Percentiles rank a stretch among this genome's conserved stretches.
Conservation (phyloP, 2,888 invertebrate genomes). For the Acanthosepion lycidas region DNA sequence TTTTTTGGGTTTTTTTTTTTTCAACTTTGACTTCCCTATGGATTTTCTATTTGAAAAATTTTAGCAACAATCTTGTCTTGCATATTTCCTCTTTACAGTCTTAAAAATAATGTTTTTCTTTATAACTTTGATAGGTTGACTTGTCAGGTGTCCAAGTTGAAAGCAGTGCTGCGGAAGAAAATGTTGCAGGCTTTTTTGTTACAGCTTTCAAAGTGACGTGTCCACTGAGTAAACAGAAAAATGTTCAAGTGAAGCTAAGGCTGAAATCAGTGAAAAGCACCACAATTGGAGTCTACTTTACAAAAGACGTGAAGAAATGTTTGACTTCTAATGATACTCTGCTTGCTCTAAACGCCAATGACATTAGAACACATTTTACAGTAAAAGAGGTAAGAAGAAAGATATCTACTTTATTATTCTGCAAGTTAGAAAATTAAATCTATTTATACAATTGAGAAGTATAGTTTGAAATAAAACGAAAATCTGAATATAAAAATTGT, state of each 20-base stretch:
- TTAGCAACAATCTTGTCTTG: no score
- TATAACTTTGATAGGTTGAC: background rate
- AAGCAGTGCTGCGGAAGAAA: background rate
- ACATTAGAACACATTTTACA: background rate
- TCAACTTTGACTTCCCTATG: background rate
- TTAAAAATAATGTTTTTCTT: background rate
- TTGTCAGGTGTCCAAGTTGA: background rate
- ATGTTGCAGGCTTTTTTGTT: background rate
- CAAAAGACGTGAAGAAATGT: background rate
- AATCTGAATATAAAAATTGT: no score
- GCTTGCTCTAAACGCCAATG: background rate
- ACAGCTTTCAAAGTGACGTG: background rate
- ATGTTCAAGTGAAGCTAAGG: background rate
- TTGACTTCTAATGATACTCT: background rate
- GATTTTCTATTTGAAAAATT: background rate
- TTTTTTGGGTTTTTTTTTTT: no score
- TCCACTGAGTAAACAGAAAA: background rate
- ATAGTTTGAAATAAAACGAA: no score
- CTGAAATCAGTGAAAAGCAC: background rate
- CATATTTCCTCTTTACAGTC: background rate
- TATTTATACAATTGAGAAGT: no score
- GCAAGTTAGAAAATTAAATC: no score
- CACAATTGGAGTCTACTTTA: background rate
- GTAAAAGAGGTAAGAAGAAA: background rate
- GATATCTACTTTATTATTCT: background rate